Percentiles rank a stretch among this genome's conserved stretches.
Conservation (phyloP, 2,797 vertebrate species). For the Ambastaia sidthimunki region DNA sequence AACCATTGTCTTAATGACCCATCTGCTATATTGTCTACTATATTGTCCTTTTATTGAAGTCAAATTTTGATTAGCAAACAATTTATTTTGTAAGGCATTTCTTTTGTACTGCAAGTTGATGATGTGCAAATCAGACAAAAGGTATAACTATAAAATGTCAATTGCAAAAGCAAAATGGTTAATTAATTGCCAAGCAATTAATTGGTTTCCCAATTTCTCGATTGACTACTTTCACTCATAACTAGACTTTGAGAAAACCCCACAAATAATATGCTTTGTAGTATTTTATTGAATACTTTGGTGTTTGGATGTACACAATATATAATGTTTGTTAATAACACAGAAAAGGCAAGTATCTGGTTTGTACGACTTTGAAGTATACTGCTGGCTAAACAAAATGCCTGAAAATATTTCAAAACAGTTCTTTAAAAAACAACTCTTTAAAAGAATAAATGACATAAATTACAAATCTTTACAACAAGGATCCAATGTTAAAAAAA, state of each 20-base stretch:
- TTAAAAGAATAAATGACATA: constrained; percentile 83
- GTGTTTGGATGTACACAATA: constrained; percentile 71
- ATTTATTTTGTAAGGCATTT: background rate
- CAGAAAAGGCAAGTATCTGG: constrained; percentile 75
- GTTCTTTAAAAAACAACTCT: constrained; percentile 65
- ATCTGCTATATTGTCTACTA: too few species aligned
- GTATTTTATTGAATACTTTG: constrained; percentile 79
- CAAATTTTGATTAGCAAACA: background rate
- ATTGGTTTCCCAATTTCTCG: too few species aligned
- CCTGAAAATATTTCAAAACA: constrained; percentile 72
- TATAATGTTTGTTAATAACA: constrained; percentile 61
- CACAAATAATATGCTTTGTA: constrained; percentile 51
- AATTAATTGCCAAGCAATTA: too few species aligned
- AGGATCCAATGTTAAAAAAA: constrained; percentile 67
- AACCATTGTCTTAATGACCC: too few species aligned
- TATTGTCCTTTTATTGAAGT: too few species aligned
- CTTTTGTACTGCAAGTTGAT: background rate
- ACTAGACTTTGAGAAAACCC: too few species aligned
- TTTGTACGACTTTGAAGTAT: constrained; percentile 66
- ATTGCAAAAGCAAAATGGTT: too few species aligned
- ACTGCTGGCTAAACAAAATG: constrained; percentile 68
- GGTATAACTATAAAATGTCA: too few species aligned
- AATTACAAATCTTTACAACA: constrained; percentile 90
- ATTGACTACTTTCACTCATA: background rate
- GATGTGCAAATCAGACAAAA: too few species aligned